phyloP scores from a whole-genome alignment of 2,797 vertebrate genomes.

The Semotilus atromaculatus region DNA sequence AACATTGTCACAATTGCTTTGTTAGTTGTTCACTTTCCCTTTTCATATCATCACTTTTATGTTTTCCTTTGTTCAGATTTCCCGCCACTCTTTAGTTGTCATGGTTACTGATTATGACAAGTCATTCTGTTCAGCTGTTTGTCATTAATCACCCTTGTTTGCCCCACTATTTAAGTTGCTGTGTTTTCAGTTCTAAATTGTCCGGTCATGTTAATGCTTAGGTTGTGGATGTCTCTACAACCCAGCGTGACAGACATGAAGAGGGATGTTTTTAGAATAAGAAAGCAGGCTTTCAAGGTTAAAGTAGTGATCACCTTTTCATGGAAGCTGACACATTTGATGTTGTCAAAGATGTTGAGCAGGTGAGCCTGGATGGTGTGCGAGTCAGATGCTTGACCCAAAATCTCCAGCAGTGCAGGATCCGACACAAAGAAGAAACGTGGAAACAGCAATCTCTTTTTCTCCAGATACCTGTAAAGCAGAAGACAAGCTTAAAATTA shows the following conservation, averaged over 20 bases:
- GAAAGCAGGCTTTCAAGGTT: neutral
- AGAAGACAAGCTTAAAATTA: conserved; percentile 13
- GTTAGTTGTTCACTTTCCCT: too few relatives aligned
- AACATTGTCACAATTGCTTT: too few relatives aligned
- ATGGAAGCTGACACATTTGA: conserved; percentile 90
- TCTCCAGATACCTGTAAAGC: conserved; percentile 89
- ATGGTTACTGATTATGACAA: too few relatives aligned
- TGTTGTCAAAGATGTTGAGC: conserved; percentile 95
- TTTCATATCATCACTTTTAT: too few relatives aligned
- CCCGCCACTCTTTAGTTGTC: too few relatives aligned
- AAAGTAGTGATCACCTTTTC: conserved; percentile 80
- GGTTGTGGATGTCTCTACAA: too few relatives aligned
- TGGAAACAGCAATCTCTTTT: conserved; percentile 92
- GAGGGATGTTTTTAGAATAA: neutral
- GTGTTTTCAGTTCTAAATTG: too few relatives aligned
- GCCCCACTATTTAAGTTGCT: too few relatives aligned
- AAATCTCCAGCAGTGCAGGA: conserved; percentile 92
- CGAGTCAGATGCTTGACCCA: conserved; percentile 94
- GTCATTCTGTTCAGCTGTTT: too few relatives aligned
- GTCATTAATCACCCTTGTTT: too few relatives aligned
- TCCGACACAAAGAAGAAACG: conserved; percentile 98
- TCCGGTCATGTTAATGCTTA: too few relatives aligned
- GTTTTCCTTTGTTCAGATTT: too few relatives aligned
- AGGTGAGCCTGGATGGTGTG: conserved; percentile 95
- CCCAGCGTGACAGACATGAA: neutral